These are phyloP conservation scores for Megalonaias nervosa DNA, from an alignment of 1,140 invertebrate genomes.

Conservation along the genomic window DNA sequence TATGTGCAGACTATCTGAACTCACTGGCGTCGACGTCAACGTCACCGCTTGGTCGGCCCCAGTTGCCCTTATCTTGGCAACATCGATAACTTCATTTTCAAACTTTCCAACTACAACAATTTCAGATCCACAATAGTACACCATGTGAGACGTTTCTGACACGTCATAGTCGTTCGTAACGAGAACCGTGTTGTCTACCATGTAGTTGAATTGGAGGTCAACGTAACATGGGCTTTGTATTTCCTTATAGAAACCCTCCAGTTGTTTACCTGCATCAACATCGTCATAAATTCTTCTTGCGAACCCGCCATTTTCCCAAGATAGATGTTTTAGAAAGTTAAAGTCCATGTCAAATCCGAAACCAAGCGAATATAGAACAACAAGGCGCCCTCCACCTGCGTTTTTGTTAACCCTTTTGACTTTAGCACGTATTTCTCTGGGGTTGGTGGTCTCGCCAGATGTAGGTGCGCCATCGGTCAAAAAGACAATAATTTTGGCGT, in stretches of 20 bases:
- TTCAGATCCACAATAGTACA: constrained; percentile 21
- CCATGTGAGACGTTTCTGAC: constrained; percentile 6
- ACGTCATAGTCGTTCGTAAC: background rate
- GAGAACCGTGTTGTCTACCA: background rate
- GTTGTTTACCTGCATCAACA: background rate
- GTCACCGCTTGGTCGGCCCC: background rate
- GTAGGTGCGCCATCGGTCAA: constrained; percentile 19
- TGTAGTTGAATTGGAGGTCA: constrained; percentile 3
- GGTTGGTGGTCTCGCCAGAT: background rate
- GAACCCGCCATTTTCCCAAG: constrained; percentile 9
- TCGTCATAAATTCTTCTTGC: constrained; percentile 7
- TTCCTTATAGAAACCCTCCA: constrained; percentile 5
- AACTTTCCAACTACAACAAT: constrained; percentile 7
- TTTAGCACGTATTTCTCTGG: constrained; percentile 1
- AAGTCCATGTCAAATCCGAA: constrained; percentile 1
- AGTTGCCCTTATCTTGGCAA: background rate
- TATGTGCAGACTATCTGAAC: background rate
- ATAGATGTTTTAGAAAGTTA: constrained; percentile 12
- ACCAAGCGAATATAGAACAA: constrained; percentile 2
- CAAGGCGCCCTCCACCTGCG: constrained; percentile 1
- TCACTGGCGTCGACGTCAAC: constrained; percentile 1
- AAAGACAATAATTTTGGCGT: constrained; percentile 16
- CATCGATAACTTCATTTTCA: background rate
- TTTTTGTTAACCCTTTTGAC: background rate
- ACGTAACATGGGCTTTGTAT: constrained; percentile 18